These are phyloP conservation scores for Hymenopus coronatus DNA, from an alignment of 2,888 invertebrate species.

Conservation along the genomic window DNA sequence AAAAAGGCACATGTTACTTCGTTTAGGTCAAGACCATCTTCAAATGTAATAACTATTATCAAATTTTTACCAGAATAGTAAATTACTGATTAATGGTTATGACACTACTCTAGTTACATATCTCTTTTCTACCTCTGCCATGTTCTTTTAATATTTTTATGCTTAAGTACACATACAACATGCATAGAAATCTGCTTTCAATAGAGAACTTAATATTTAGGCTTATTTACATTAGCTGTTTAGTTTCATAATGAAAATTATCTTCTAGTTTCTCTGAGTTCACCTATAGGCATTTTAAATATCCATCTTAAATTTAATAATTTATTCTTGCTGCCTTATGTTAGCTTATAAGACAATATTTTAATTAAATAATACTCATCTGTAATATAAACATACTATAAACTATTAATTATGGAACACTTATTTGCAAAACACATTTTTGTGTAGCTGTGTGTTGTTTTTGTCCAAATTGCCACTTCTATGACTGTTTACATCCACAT, in stretches of 20 bases:
- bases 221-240: not conserved
- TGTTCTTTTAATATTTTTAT: not conserved
- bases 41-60: too few relatives aligned
- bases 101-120: not conserved
- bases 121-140: not conserved
- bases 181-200: not conserved
- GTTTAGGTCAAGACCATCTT: too few relatives aligned
- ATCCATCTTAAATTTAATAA: not conserved
- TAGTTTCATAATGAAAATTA: not conserved
- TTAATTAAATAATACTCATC: not conserved
- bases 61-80: too few relatives aligned
- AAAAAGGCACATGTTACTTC: too few relatives aligned
- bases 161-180: not conserved
- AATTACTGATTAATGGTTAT: not conserved
- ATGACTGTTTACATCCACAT: not conserved
- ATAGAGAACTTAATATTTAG: not conserved
- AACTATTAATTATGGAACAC: not conserved
- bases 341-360: not conserved
- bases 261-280: too few relatives aligned
- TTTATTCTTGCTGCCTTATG: not conserved
- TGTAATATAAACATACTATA: not conserved
- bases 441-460: not conserved
- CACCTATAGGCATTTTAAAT: not conserved
- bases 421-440: not conserved
- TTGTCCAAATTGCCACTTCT: not conserved